Conservation (phyloP, 2,113 vertebrate genomes). For the Ancistrus triradiatus region DNA sequence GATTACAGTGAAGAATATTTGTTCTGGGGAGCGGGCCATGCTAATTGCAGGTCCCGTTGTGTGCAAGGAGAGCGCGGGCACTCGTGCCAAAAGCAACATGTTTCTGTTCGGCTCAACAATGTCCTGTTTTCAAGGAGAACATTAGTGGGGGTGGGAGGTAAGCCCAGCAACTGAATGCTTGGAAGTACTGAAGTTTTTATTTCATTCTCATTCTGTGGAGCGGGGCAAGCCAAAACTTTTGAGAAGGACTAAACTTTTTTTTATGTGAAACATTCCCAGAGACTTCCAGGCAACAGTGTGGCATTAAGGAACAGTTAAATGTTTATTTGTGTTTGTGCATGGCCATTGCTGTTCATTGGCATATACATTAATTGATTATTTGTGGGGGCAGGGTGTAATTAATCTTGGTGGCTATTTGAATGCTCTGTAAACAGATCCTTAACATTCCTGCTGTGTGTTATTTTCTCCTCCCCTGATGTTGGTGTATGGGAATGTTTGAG, state of each 20-base stretch:
- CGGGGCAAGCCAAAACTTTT: no score
- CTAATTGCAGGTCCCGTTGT: constrained; percentile 51
- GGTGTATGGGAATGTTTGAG: constrained; percentile 31
- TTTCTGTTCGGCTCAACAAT: constrained; percentile 47
- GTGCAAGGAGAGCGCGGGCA: constrained; percentile 33
- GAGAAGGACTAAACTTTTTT: no score
- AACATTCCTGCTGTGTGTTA: constrained; percentile 22
- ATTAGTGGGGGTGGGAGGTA: constrained; percentile 17
- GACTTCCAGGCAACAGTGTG: neutral
- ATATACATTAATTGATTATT: constrained; percentile 29
- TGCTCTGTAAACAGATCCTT: constrained; percentile 35
- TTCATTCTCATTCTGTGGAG: neutral
- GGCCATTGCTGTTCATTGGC: neutral
- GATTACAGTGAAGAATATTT: constrained; percentile 48
- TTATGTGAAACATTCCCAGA: constrained; percentile 17
- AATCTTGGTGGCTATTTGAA: constrained; percentile 38
- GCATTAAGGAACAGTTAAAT: constrained; percentile 17
- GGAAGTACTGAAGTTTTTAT: constrained; percentile 29
- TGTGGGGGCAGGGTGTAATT: constrained; percentile 28
- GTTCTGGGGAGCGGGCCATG: constrained; percentile 47
- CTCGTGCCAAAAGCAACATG: constrained; percentile 51
- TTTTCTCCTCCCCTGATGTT: constrained; percentile 34
- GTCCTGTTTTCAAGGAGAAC: constrained; percentile 47
- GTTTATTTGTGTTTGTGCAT: constrained; percentile 4
- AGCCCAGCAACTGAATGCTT: constrained; percentile 32